Evolutionary conservation across 1,140 invertebrate species (phyloP).

Genomic region (Papilio helenus): DNA sequence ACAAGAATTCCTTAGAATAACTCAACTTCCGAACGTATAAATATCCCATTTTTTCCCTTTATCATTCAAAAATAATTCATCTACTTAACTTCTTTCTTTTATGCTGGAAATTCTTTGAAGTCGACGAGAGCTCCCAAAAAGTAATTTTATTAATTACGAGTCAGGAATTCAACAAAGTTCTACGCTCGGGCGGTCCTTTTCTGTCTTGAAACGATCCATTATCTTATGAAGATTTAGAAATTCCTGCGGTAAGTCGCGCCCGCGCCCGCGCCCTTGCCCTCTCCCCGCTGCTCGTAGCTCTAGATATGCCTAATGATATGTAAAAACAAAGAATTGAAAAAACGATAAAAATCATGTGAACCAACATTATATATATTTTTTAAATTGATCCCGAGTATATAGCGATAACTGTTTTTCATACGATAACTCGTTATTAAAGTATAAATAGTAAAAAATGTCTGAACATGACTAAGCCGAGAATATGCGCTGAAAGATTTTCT

Average conservation of each 20-base stretch:
- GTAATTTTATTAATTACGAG: constrained; percentile 84
- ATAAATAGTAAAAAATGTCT: no score
- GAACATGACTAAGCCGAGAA: no score
- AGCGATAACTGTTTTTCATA: no score
- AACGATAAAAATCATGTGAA: no score
- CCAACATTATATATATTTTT: no score
- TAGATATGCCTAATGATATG: neutral
- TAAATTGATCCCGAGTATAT: no score
- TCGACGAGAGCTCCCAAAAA: constrained; percentile 82
- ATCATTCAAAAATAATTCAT: constrained; percentile 82
- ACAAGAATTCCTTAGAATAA: constrained; percentile 45
- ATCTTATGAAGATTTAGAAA: constrained; percentile 83
- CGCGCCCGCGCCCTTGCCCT: constrained; percentile 20
- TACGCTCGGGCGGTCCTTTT: constrained; percentile 77
- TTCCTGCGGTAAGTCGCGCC: constrained; percentile 74
- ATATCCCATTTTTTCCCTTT: constrained; percentile 79
- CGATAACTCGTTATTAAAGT: neutral
- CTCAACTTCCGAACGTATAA: constrained; percentile 68
- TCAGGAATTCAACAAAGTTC: constrained; percentile 82
- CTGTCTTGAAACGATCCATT: constrained; percentile 79
- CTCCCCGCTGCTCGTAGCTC: neutral
- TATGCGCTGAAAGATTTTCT: no score
- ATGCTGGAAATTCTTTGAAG: constrained; percentile 82
- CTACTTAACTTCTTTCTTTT: constrained; percentile 82
- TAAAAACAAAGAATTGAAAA: neutral